phyloP scores from a whole-genome alignment of 2,888 invertebrate species.

The Stramonita haemastoma region DNA sequence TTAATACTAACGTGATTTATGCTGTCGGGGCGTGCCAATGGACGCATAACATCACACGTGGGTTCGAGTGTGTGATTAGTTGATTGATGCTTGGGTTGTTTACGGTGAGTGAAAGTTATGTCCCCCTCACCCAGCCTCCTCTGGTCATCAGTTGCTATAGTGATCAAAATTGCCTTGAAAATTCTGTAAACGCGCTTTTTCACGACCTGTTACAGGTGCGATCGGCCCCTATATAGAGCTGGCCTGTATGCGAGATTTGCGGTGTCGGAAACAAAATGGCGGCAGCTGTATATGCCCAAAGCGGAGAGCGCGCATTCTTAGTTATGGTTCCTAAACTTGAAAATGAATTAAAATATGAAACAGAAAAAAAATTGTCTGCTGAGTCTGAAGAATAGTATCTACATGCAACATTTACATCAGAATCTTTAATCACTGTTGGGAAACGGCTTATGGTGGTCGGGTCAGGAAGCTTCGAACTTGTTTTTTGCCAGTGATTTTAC shows the following conservation, averaged over 20 bases:
- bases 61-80: neutral
- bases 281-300: neutral
- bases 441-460: too few species aligned
- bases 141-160: neutral
- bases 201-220: neutral
- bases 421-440: too few species aligned
- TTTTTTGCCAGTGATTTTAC: too few species aligned
- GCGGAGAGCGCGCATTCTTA: too few species aligned
- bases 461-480: too few species aligned
- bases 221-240: too few species aligned
- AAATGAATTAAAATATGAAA: too few species aligned
- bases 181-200: too few species aligned
- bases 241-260: neutral
- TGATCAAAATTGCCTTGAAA: neutral
- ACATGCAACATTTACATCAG: too few species aligned
- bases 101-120: constrained; percentile 10
- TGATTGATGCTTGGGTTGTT: neutral
- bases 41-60: constrained; percentile 14
- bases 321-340: too few species aligned
- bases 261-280: constrained; percentile 8
- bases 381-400: too few species aligned
- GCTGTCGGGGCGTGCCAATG: constrained; percentile 8
- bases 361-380: too few species aligned
- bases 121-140: neutral
- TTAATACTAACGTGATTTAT: constrained; percentile 5